Conservation (phyloP, 2,888 invertebrate genomes). For the Phlogophora meticulosa region DNA sequence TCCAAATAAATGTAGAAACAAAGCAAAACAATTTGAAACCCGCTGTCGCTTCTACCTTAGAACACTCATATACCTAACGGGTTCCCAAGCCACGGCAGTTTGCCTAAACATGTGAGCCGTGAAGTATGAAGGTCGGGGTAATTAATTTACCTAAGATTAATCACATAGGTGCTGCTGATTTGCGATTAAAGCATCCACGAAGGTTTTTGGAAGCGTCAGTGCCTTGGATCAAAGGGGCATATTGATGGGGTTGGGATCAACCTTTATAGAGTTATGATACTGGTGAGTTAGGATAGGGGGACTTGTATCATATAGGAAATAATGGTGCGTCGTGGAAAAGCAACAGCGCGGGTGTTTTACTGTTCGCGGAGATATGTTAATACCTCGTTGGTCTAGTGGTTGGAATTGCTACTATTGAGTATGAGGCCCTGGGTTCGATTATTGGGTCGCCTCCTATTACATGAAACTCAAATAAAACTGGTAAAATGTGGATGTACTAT, state of each 20-base stretch:
- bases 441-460: no score
- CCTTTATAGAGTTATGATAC: slow-evolving; percentile 29
- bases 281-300: background rate
- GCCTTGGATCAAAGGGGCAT: slow-evolving; percentile 50
- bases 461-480: no score
- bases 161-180: slow-evolving; percentile 77
- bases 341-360: no score
- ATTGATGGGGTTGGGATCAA: slow-evolving; percentile 49
- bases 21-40: background rate
- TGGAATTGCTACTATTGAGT: no score
- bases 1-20: no score
- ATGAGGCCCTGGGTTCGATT: no score
- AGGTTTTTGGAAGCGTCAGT: slow-evolving; percentile 62
- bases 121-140: slow-evolving; percentile 84
- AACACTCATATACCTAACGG: slow-evolving; percentile 47
- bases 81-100: slow-evolving; percentile 78
- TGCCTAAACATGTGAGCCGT: slow-evolving; percentile 81
- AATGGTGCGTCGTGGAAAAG: no score
- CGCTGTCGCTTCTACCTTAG: slow-evolving; percentile 63
- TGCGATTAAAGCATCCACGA: slow-evolving; percentile 64
- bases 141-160: slow-evolving; percentile 86
- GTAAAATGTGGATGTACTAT: no score
- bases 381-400: no score
- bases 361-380: no score
- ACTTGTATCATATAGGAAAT: no score